Evolutionary conservation across 2,113 vertebrate species (phyloP).

Genomic region (Phalacrocorax pelagicus): DNA sequence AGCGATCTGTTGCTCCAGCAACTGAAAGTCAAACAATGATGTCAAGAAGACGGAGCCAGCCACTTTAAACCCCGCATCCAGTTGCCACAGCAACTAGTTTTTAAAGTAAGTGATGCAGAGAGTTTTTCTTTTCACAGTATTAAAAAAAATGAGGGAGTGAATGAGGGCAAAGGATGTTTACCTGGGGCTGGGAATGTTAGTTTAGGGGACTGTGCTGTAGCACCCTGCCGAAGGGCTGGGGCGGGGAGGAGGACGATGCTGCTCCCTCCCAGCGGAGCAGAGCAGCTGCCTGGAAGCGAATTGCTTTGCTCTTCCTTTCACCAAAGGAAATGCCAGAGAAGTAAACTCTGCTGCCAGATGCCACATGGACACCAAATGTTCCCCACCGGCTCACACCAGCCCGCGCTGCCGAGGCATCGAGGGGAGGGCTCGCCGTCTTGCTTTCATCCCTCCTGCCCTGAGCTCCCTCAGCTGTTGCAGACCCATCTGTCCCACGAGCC

Average conservation of each 20-base stretch:
- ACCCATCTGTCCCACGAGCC: background rate
- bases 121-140: conserved; percentile 28
- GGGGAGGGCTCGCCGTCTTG: background rate
- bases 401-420: background rate
- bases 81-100: conserved; percentile 75
- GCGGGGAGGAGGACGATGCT: background rate
- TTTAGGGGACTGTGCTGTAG: background rate
- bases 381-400: background rate
- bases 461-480: conserved; percentile 2
- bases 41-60: conserved; percentile 21
- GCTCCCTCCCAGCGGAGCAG: background rate
- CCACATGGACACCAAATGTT: conserved; percentile 72
- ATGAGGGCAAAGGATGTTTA: background rate
- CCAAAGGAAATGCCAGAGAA: conserved; percentile 66
- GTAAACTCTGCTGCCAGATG: conserved; percentile 50
- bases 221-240: background rate
- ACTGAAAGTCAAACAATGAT: conserved; percentile 69
- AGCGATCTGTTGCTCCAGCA: conserved; percentile 68
- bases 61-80: conserved; percentile 19
- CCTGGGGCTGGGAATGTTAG: background rate
- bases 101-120: conserved; percentile 42
- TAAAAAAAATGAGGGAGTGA: background rate
- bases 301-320: conserved; percentile 64
- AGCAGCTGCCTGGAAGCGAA: conserved; percentile 48
- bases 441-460: conserved; percentile 14